phyloP scores from a whole-genome alignment of 2,888 invertebrate genomes.

The Hartigia nigra region DNA sequence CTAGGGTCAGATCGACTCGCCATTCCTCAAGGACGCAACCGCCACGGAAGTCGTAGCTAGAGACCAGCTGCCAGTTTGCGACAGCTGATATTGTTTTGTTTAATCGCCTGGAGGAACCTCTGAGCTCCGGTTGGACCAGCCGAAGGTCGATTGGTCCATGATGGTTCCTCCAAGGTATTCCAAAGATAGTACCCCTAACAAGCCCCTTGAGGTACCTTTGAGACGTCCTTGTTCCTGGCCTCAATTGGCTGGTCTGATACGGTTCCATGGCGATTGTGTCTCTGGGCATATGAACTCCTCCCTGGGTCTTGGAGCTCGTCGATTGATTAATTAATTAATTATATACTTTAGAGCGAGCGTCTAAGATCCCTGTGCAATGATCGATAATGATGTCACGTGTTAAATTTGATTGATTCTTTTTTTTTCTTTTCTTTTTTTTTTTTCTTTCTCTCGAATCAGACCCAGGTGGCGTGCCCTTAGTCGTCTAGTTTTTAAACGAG shows the following conservation, averaged over 20 bases:
- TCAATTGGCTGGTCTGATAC: background rate
- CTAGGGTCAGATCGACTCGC: conserved; percentile 2
- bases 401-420: conserved; percentile 1
- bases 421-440: too few relatives aligned
- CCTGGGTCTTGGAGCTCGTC: background rate
- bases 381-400: conserved; percentile 19
- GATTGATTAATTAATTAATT: background rate
- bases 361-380: conserved; percentile 48
- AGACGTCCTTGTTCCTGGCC: background rate
- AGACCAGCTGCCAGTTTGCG: background rate
- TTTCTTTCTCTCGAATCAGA: too few relatives aligned
- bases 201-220: background rate
- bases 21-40: background rate
- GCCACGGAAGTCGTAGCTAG: background rate
- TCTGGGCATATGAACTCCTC: background rate
- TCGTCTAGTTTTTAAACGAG: conserved; percentile 30
- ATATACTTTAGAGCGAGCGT: conserved; percentile 4
- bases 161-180: background rate
- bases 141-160: background rate
- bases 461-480: conserved; percentile 1
- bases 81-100: background rate
- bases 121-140: background rate
- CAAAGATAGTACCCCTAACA: background rate
- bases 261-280: background rate
- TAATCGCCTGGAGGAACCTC: background rate